Conservation (phyloP, 2,797 vertebrate genomes). For the Enteromius argenteus region DNA sequence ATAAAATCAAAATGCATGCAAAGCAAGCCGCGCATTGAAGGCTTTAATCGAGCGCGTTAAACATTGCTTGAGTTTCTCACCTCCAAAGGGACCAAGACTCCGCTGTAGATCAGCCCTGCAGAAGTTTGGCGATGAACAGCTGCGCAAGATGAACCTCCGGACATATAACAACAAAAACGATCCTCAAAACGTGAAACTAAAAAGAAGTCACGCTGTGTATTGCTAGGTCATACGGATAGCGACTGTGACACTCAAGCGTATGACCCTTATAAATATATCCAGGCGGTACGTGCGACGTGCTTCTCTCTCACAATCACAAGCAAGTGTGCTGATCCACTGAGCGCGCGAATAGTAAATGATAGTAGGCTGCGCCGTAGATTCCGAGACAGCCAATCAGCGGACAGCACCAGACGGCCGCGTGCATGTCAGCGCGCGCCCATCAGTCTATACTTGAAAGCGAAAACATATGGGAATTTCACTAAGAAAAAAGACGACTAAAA, state of each 20-base stretch:
- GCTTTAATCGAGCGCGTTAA: neutral
- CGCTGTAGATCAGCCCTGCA: slow-evolving; percentile 35
- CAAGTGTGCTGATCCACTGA: slow-evolving; percentile 5
- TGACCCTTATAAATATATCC: slow-evolving; percentile 31
- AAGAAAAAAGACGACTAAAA: slow-evolving; percentile 1
- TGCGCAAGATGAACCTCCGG: slow-evolving; percentile 25
- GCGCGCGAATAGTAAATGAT: slow-evolving; percentile 34
- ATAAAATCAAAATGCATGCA: neutral
- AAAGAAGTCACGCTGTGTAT: neutral
- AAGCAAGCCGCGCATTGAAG: neutral
- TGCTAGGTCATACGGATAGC: neutral
- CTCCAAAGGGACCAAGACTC: slow-evolving; percentile 31
- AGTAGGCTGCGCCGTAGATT: slow-evolving; percentile 38
- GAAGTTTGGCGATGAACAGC: slow-evolving; percentile 36
- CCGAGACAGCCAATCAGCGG: slow-evolving; percentile 73
- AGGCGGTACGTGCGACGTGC: neutral
- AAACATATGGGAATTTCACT: neutral
- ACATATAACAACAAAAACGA: slow-evolving; percentile 24
- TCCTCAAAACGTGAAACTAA: neutral
- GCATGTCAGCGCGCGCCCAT: neutral
- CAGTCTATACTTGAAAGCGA: neutral
- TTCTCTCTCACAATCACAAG: neutral
- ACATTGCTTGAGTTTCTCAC: slow-evolving; percentile 45
- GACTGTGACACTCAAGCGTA: neutral
- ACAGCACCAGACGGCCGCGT: slow-evolving; percentile 5